A percentile compares a stretch with the other conserved stretches of the same genome.
phyloP scores from a whole-genome alignment of 2,888 invertebrate species.

The Drosophila niveifrons region DNA sequence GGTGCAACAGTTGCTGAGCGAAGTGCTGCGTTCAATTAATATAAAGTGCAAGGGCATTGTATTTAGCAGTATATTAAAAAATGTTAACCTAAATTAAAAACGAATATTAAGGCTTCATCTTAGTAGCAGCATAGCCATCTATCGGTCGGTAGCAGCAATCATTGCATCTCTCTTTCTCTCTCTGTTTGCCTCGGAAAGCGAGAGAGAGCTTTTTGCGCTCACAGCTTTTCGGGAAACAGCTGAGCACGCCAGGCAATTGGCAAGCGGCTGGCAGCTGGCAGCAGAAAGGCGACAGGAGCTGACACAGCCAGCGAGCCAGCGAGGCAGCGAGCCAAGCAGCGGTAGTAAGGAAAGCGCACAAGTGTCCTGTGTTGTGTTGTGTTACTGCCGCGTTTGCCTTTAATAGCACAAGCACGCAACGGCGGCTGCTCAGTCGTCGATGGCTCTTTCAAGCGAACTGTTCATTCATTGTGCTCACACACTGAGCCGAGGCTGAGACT shows the following conservation, averaged over 20 bases:
- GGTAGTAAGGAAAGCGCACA: constrained; percentile 64
- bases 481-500: constrained; percentile 31
- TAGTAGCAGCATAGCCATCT: constrained; percentile 54
- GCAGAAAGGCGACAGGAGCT: constrained; percentile 49
- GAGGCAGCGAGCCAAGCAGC: constrained; percentile 34
- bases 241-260: constrained; percentile 62
- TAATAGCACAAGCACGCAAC: constrained; percentile 65
- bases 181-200: background rate
- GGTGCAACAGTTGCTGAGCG: background rate
- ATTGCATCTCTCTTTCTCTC: background rate
- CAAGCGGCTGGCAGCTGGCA: constrained; percentile 42
- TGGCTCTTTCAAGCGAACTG: constrained; percentile 78
- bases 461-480: constrained; percentile 43
- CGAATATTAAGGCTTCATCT: background rate
- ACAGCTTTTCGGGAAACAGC: constrained; percentile 57
- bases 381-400: constrained; percentile 59
- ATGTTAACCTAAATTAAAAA: background rate
- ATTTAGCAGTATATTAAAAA: background rate
- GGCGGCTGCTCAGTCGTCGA: constrained; percentile 75
- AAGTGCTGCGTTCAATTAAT: background rate
- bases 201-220: constrained; percentile 43
- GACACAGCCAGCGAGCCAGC: constrained; percentile 24
- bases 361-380: constrained; percentile 69
- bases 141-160: constrained; percentile 15
- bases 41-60: background rate